Evolutionary conservation across 2,113 vertebrate species (phyloP).

Genomic region (Engraulis encrasicolus): DNA sequence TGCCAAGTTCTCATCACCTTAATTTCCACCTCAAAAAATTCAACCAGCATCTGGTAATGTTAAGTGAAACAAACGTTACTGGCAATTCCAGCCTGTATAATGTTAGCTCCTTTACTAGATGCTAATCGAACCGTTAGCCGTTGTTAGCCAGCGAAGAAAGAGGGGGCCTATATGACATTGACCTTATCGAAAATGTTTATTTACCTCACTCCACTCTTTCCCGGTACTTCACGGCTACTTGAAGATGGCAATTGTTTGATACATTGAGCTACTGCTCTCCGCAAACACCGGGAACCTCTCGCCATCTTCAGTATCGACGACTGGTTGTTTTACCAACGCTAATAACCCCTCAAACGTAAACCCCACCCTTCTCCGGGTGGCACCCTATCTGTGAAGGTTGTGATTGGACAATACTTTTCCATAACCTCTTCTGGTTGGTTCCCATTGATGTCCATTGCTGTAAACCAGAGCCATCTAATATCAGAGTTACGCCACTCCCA

Average conservation of each 20-base stretch:
- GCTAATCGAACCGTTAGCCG: neutral
- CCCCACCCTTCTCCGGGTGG: neutral
- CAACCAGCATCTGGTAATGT: neutral
- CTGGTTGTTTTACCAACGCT: conserved; percentile 17
- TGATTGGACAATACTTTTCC: conserved; percentile 47
- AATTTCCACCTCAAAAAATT: neutral
- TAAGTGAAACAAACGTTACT: neutral
- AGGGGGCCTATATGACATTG: neutral
- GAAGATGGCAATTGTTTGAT: conserved; percentile 62
- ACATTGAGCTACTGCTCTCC: conserved; percentile 66
- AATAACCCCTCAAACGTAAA: neutral
- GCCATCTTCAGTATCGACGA: conserved; percentile 70
- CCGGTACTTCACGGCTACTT: conserved; percentile 59
- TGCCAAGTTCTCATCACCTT: neutral
- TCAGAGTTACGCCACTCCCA: no score
- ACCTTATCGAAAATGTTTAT: neutral
- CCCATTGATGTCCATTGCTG: conserved; percentile 7
- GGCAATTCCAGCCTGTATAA: no score
- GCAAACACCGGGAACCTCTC: conserved; percentile 68
- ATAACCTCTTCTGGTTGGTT: conserved; percentile 52
- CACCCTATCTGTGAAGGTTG: accelerated
- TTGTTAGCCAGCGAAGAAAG: neutral
- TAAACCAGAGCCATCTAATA: no score
- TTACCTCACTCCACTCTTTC: conserved; percentile 69
- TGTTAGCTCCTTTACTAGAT: no score